These are phyloP conservation scores for Schizotus pectinicornis DNA, from an alignment of 2,888 invertebrate genomes.

Conservation along the genomic window DNA sequence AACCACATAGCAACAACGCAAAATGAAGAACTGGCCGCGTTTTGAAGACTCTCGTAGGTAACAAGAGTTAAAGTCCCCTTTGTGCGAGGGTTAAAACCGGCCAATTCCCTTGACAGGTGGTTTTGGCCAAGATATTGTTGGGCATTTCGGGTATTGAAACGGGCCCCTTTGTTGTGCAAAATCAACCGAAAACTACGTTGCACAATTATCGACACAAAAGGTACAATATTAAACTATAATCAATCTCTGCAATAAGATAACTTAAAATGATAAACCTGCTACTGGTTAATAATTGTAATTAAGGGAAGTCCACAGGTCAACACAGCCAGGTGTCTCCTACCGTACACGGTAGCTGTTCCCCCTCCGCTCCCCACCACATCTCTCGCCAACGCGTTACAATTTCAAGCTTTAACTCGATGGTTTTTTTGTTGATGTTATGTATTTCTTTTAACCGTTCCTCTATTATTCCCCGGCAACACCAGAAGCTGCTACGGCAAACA, in stretches of 20 bases:
- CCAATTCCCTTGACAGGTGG: too few relatives aligned
- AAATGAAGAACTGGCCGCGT: too few relatives aligned
- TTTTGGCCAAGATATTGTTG: too few relatives aligned
- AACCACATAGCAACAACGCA: too few relatives aligned
- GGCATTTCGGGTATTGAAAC: too few relatives aligned
- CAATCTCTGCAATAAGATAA: slow-evolving; percentile 43
- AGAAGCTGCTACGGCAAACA: slow-evolving; percentile 25
- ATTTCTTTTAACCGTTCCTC: slow-evolving; percentile 17
- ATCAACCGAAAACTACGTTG: too few relatives aligned
- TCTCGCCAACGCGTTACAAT: slow-evolving; percentile 41
- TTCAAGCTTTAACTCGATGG: slow-evolving; percentile 39
- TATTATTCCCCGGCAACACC: slow-evolving; percentile 14
- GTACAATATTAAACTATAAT: slow-evolving; percentile 32
- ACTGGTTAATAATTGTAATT: slow-evolving; percentile 57
- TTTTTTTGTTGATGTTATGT: slow-evolving; percentile 29
- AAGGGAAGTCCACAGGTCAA: slow-evolving; percentile 55
- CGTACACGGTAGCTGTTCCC: slow-evolving; percentile 52
- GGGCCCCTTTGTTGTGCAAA: too few relatives aligned
- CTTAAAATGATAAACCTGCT: slow-evolving; percentile 52
- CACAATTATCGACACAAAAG: slow-evolving; percentile 31
- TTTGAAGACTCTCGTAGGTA: too few relatives aligned
- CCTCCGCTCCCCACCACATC: slow-evolving; percentile 34
- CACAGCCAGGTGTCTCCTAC: slow-evolving; percentile 54
- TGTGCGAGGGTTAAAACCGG: too few relatives aligned
- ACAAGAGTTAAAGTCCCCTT: too few relatives aligned